phyloP scores from a whole-genome alignment of 2,797 vertebrate species.

The Cyprinella venusta region DNA sequence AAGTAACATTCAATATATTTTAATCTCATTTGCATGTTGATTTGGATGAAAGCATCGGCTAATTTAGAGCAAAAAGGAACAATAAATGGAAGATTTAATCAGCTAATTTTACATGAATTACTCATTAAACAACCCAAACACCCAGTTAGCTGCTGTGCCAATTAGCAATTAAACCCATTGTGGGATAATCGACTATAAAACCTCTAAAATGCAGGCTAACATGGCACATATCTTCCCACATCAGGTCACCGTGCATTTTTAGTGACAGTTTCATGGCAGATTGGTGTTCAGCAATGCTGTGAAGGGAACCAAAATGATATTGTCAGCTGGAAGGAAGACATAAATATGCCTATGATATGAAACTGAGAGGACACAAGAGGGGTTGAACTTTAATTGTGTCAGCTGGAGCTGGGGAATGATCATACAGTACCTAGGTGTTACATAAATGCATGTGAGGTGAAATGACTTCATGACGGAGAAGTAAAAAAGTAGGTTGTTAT shows the following conservation, averaged over 20 bases:
- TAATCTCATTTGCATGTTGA: slow-evolving; percentile 15
- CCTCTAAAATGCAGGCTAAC: slow-evolving; percentile 9
- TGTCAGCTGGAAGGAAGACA: slow-evolving; percentile 42
- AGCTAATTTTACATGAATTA: not conserved
- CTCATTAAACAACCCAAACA: not conserved
- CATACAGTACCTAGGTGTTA: slow-evolving; percentile 12
- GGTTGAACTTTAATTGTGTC: slow-evolving; percentile 42
- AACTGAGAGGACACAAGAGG: slow-evolving; percentile 7
- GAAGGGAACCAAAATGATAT: slow-evolving; percentile 17
- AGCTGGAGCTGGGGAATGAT: slow-evolving; percentile 17
- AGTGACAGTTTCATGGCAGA: slow-evolving; percentile 28
- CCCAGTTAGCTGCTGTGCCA: not conserved
- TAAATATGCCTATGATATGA: slow-evolving; percentile 34
- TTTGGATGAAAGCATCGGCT: not conserved
- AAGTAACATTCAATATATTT: not conserved
- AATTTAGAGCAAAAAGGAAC: not conserved
- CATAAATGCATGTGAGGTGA: slow-evolving; percentile 2
- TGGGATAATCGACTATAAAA: slow-evolving; percentile 21
- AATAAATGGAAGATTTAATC: not conserved
- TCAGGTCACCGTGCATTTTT: slow-evolving; percentile 40
- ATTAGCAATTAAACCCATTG: slow-evolving; percentile 30
- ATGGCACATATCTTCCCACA: not conserved
- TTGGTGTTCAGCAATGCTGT: slow-evolving; percentile 37
- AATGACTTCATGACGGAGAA: not conserved
- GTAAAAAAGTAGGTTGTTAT: not conserved